Conservation (phyloP, 2,797 vertebrate species). For the Crotalus adamanteus region DNA sequence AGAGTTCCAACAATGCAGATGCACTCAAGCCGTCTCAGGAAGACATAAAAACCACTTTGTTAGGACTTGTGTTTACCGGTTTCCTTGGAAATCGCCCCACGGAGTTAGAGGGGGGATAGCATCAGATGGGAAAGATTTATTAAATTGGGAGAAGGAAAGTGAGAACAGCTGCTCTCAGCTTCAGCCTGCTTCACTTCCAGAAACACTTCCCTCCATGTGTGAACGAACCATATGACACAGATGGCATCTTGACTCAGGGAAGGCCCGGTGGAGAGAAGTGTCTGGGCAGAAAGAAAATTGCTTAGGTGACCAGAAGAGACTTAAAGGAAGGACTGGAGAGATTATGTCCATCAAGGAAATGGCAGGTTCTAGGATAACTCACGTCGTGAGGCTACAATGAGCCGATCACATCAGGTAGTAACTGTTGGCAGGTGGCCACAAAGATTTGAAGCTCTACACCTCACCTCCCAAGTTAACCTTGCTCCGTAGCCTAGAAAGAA, state of each 20-base stretch:
- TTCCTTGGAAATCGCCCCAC: not conserved
- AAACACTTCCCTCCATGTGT: not conserved
- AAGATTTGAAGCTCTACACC: not conserved
- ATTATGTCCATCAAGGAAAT: too few relatives aligned
- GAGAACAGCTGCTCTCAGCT: not conserved
- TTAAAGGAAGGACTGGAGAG: not conserved
- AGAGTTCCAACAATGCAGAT: not conserved
- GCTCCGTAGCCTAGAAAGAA: not conserved
- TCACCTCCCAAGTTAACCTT: not conserved
- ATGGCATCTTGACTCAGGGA: not conserved
- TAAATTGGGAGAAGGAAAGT: not conserved
- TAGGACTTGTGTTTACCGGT: conserved; percentile 1
- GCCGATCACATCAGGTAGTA: too few relatives aligned
- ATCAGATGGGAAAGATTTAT: conserved; percentile 18
- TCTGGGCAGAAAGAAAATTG: not conserved
- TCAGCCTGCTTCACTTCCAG: not conserved
- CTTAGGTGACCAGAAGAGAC: not conserved
- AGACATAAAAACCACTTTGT: not conserved
- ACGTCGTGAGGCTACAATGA: not conserved
- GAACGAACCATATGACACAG: not conserved
- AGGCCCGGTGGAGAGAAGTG: conserved; percentile 21
- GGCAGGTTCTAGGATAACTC: not conserved
- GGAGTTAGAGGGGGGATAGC: not conserved
- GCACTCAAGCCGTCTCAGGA: not conserved
- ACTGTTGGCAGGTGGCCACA: not conserved